phyloP scores from a whole-genome alignment of 2,797 vertebrate species.

The Scolopax bukidnonensis region DNA sequence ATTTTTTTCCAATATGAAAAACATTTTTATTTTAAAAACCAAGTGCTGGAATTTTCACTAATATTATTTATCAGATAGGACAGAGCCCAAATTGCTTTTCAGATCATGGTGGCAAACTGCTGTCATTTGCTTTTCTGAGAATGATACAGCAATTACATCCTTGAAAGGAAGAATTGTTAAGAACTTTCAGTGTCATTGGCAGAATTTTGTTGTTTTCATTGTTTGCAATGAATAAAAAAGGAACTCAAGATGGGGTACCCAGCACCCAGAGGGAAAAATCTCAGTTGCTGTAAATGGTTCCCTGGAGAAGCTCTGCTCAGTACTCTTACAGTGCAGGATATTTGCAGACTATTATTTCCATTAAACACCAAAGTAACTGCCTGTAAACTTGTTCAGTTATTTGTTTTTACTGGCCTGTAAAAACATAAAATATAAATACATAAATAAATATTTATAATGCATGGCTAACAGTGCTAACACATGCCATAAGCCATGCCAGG shows the following conservation, averaged over 20 bases:
- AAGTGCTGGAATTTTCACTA: not conserved
- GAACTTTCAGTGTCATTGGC: not conserved
- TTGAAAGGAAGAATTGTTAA: not conserved
- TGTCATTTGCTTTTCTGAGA: not conserved
- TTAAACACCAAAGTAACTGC: slow-evolving; percentile 67
- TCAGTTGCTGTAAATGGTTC: not conserved
- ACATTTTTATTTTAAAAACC: fast-evolving
- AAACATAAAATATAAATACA: slow-evolving; percentile 70
- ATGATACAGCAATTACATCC: not conserved
- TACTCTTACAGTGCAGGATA: slow-evolving; percentile 19
- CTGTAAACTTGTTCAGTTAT: slow-evolving; percentile 67
- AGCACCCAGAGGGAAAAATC: not conserved
- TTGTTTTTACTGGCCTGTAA: slow-evolving; percentile 69
- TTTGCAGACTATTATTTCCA: slow-evolving; percentile 61
- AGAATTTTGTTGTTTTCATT: not conserved
- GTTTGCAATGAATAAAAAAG: not conserved
- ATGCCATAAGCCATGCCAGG: slow-evolving; percentile 9
- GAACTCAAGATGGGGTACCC: not conserved
- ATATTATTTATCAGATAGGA: not conserved
- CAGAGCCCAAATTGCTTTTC: not conserved
- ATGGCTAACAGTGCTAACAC: slow-evolving; percentile 43
- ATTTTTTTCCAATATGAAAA: not conserved
- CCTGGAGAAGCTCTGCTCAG: slow-evolving; percentile 4
- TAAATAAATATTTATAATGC: slow-evolving; percentile 75
- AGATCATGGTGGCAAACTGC: not conserved